These are phyloP conservation scores for Caracal caracal DNA, from an alignment of 2,113 vertebrate species.

Conservation along the genomic window DNA sequence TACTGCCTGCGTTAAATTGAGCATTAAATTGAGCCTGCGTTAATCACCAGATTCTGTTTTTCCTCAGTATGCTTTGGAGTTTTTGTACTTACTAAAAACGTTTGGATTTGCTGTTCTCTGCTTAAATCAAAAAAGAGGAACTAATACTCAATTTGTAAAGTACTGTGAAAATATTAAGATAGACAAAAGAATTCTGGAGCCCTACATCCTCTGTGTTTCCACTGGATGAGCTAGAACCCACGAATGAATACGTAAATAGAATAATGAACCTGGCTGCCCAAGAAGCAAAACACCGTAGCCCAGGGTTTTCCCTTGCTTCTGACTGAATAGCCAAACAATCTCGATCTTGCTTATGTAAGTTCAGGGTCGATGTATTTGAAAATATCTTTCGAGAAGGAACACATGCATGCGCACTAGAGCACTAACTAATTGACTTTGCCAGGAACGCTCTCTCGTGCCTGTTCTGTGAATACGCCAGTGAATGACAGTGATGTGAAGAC, in stretches of 20 bases:
- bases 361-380: neutral
- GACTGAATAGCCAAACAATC: neutral
- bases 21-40: neutral
- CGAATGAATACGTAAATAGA: neutral
- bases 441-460: neutral
- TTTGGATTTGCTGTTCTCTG: neutral
- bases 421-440: neutral
- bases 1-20: neutral
- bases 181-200: neutral
- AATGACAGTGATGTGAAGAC: neutral
- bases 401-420: neutral
- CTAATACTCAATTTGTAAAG: neutral
- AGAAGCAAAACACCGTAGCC: neutral
- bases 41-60: neutral
- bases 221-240: neutral
- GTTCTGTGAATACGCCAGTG: slow-evolving; percentile 28
- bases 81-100: neutral
- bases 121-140: neutral
- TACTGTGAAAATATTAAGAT: neutral
- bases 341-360: neutral
- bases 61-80: neutral
- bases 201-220: neutral
- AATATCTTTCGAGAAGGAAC: neutral
- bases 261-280: neutral
- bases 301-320: neutral